Evolutionary conservation across 2,888 invertebrate species (phyloP), one percentile per base, ranked within the genome.

Genomic region (Leucophora obtusa): DNA sequence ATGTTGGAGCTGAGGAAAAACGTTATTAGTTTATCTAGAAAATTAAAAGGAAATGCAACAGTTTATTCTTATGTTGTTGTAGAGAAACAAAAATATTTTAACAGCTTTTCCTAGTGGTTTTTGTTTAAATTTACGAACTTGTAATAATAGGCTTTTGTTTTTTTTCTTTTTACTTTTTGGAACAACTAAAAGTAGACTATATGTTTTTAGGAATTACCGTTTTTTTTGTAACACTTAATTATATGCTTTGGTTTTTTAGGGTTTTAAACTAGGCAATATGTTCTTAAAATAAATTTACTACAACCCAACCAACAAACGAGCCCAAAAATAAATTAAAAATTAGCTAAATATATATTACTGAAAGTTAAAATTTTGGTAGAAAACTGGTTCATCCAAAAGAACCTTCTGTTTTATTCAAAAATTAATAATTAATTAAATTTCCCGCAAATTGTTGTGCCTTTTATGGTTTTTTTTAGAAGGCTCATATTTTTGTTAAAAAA

Each of bases 31-130:
- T 71, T 71, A 59, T 65, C 65, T 71, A 7, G 33, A 60, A 77
- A 59, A 71, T 77, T 71, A 71, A 71, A 60, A 60, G 66, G 66
- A 78, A 78, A 78, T 72, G 81, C 81, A 81, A 81, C 81, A 81
- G 81, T 71, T 81, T 78, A 78, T 72, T 72, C 53, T 77, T 15
- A 21, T 24, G 59, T 47, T 72, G 33, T 14, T 68, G 66, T 38
- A 56, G 15, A 14, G n/a, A 28, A 33, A 56, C 33, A 56, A 28
- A n/a, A 54, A 21, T 24, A 14, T n/a, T 14, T 54, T 38, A 35
- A 14, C 5, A 47, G 43, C n/a, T 47, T n/a, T 47, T 2, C 14
- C 4, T 3, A 14, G 14, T 38, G 38, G 38, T 8, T 38, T 38
- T 11, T 11, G 2, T 38, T 10, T 3, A 38, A 38, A 38, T 11